Conservation (phyloP, 2,888 invertebrate genomes). For the Cantharis rustica region DNA sequence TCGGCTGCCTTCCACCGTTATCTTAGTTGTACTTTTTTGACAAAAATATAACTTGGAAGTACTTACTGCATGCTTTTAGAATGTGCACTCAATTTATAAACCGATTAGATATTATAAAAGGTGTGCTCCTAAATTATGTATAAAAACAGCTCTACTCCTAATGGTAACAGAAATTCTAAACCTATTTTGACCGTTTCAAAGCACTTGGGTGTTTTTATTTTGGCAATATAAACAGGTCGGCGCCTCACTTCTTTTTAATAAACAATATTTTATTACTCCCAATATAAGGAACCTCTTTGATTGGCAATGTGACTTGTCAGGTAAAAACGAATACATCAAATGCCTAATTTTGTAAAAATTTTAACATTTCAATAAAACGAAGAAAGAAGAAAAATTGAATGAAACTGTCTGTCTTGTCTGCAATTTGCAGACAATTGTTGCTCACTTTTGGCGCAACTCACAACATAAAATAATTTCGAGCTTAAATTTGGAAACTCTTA, state of each 20-base stretch:
- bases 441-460: background rate
- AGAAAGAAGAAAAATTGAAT: too few species aligned
- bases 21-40: background rate
- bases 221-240: background rate
- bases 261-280: background rate
- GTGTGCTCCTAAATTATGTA: too few species aligned
- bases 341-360: too few species aligned
- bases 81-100: background rate
- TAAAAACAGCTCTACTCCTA: background rate
- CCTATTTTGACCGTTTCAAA: background rate
- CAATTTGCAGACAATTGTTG: too few species aligned
- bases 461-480: background rate
- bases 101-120: background rate
- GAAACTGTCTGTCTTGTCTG: too few species aligned
- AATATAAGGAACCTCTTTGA: background rate
- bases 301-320: background rate
- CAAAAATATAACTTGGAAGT: background rate
- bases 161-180: background rate
- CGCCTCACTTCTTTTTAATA: background rate
- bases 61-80: background rate
- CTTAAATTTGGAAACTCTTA: background rate
- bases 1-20: slow-evolving; percentile 2
- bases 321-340: background rate
- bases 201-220: background rate
- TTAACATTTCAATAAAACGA: too few species aligned